Evolutionary conservation across 2,888 invertebrate genomes (phyloP).

Genomic region (Pasiphila rectangulata): DNA sequence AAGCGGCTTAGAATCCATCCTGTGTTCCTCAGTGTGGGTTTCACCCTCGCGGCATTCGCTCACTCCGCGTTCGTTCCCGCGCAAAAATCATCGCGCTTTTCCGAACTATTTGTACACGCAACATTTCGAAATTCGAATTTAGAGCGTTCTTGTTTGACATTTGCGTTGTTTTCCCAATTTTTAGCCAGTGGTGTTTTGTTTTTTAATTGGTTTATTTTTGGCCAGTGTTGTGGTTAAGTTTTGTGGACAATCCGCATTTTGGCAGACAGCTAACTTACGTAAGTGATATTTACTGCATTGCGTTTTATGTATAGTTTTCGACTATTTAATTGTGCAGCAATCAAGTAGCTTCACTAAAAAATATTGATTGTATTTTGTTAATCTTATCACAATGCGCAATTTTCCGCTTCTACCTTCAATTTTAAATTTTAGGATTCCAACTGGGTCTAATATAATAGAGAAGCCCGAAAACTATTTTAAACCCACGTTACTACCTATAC

Average conservation of each 20-base stretch:
- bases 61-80: constrained; percentile 36
- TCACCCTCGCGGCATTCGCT: constrained; percentile 40
- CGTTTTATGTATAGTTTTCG: constrained; percentile 47
- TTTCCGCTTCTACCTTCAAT: too few relatives aligned
- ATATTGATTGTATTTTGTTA: too few relatives aligned
- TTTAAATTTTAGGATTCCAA: too few relatives aligned
- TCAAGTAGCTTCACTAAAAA: background rate
- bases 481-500: too few relatives aligned
- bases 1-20: constrained; percentile 39
- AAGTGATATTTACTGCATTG: constrained; percentile 75
- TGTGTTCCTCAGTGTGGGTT: constrained; percentile 54
- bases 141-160: constrained; percentile 40
- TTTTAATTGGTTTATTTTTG: constrained; percentile 42
- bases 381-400: background rate
- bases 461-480: too few relatives aligned
- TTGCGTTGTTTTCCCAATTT: constrained; percentile 37
- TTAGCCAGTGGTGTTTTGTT: constrained; percentile 37
- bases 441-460: too few relatives aligned
- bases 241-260: constrained; percentile 51
- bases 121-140: constrained; percentile 42
- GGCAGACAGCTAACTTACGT: constrained; percentile 71
- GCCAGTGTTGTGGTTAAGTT: constrained; percentile 46
- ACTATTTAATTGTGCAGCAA: background rate
- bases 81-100: constrained; percentile 53
- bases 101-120: constrained; percentile 57